Conservation (phyloP, 2,888 invertebrate species). For the Sepiola atlantica region DNA sequence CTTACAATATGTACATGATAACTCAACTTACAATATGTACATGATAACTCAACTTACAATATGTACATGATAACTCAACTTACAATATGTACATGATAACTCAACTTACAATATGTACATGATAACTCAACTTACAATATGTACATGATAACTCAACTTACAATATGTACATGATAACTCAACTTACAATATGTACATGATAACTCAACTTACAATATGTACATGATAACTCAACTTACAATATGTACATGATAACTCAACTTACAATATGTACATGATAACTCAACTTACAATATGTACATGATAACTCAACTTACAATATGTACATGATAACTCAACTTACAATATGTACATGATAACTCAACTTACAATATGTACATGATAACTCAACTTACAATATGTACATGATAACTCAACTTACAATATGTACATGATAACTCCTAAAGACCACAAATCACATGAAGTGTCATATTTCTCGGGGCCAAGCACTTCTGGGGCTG, state of each 20-base stretch:
- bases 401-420: slow-evolving; percentile 77
- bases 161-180: slow-evolving; percentile 77
- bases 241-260: slow-evolving; percentile 63
- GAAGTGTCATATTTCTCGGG: slow-evolving; percentile 98
- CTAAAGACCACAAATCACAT: slow-evolving; percentile 99
- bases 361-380: slow-evolving; percentile 81
- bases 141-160: slow-evolving; percentile 77
- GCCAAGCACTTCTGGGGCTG: slow-evolving; percentile 90
- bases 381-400: slow-evolving; percentile 79
- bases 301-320: slow-evolving; percentile 79
- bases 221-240: slow-evolving; percentile 79
- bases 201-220: slow-evolving; percentile 80
- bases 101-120: slow-evolving; percentile 81
- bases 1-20: slow-evolving; percentile 81
- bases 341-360: slow-evolving; percentile 79
- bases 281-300: slow-evolving; percentile 81
- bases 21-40: slow-evolving; percentile 81
- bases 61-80: slow-evolving; percentile 75
- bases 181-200: slow-evolving; percentile 81
- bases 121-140: slow-evolving; percentile 79
- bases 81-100: slow-evolving; percentile 79
- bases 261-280: slow-evolving; percentile 81
- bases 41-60: slow-evolving; percentile 79
- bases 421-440: slow-evolving; percentile 99
- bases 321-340: slow-evolving; percentile 75